Conservation (phyloP, 2,113 vertebrate species). For the Corythornis cristatus region DNA sequence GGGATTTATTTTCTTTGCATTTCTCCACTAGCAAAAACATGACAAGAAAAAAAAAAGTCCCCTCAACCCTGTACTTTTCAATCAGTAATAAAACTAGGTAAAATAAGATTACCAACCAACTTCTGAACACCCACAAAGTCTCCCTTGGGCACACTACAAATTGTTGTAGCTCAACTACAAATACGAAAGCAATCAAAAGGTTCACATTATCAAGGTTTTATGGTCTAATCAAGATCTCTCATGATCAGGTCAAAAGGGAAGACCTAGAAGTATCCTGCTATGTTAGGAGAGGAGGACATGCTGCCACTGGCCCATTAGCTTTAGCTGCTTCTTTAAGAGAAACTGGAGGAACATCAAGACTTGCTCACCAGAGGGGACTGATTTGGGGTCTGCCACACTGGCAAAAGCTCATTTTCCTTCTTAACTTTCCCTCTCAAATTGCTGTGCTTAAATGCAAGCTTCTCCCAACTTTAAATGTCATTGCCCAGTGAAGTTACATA, state of each 20-base stretch:
- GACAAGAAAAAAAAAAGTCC: neutral
- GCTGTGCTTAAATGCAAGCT: neutral
- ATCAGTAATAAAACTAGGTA: neutral
- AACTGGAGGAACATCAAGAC: neutral
- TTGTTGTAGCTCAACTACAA: neutral
- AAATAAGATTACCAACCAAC: conserved; percentile 1
- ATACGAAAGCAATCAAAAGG: neutral
- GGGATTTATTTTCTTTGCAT: conserved; percentile 27
- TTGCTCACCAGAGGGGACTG: neutral
- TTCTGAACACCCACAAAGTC: neutral
- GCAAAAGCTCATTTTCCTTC: conserved; percentile 4
- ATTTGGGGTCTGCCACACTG: neutral
- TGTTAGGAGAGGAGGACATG: neutral
- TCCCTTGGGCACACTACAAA: neutral
- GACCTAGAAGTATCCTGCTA: neutral
- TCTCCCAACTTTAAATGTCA: neutral
- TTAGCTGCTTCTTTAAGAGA: conserved; percentile 29
- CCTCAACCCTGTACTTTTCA: neutral
- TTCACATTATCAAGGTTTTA: conserved; percentile 14
- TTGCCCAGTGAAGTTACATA: neutral
- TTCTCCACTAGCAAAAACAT: conserved; percentile 6
- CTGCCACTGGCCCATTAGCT: neutral
- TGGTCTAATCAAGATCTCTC: conserved; percentile 37
- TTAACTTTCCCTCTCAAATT: neutral
- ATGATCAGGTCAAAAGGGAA: conserved; percentile 51